phyloP scores from a whole-genome alignment of 2,113 vertebrate genomes.

The Hippocampus comes region DNA sequence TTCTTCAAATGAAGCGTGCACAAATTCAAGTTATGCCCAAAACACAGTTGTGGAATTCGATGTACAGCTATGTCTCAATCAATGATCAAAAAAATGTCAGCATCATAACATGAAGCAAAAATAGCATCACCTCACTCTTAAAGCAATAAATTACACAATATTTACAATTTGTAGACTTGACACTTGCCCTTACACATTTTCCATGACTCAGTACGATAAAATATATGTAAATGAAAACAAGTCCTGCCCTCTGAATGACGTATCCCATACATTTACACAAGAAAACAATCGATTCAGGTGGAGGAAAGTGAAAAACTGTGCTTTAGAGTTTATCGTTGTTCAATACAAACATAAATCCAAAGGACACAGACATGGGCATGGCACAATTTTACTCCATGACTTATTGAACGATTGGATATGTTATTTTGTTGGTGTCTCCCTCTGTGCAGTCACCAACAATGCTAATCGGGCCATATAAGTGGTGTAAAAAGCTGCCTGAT shows the following conservation, averaged over 20 bases:
- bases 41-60: background rate
- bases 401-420: background rate
- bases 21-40: background rate
- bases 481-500: background rate
- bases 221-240: slow-evolving; percentile 47
- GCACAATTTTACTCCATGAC: background rate
- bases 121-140: background rate
- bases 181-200: too few relatives aligned
- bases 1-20: background rate
- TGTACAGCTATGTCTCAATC: background rate
- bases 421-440: background rate
- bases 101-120: background rate
- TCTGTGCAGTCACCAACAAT: background rate
- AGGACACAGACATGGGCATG: background rate
- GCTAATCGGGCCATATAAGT: background rate
- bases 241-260: slow-evolving; percentile 6
- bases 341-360: background rate
- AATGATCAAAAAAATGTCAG: background rate
- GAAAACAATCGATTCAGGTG: background rate
- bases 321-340: background rate
- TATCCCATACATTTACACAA: background rate
- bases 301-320: background rate
- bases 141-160: slow-evolving; percentile 2
- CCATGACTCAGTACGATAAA: slow-evolving; percentile 39
- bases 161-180: background rate